These are phyloP conservation scores for Mobula birostris DNA, from an alignment of 2,113 vertebrate genomes.

Conservation along the genomic window DNA sequence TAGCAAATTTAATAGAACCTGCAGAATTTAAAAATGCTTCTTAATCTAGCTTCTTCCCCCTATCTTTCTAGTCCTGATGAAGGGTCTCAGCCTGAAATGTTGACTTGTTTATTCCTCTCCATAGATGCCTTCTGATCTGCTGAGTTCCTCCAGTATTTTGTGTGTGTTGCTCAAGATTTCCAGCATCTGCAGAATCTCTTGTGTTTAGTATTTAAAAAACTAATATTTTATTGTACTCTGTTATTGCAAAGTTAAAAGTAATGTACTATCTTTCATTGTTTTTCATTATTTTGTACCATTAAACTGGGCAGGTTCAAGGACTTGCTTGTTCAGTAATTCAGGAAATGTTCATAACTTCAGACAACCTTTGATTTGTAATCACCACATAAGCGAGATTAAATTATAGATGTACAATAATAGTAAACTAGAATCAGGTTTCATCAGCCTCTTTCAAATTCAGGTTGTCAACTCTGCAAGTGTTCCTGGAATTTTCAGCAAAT, in stretches of 20 bases:
- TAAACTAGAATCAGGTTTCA: not conserved
- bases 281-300: not conserved
- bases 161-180: too few relatives aligned
- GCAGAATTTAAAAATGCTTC: too few relatives aligned
- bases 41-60: too few relatives aligned
- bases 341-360: not conserved
- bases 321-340: conserved; percentile 23
- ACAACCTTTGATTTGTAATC: not conserved
- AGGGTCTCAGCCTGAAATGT: too few relatives aligned
- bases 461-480: not conserved
- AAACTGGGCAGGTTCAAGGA: not conserved
- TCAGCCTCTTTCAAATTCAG: not conserved
- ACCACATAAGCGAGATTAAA: not conserved
- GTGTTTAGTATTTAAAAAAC: too few relatives aligned
- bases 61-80: too few relatives aligned
- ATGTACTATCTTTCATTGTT: not conserved
- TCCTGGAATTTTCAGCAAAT: not conserved
- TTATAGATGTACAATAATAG: not conserved
- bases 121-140: too few relatives aligned
- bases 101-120: too few relatives aligned
- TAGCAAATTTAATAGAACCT: not conserved
- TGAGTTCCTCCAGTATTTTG: too few relatives aligned
- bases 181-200: too few relatives aligned
- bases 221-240: not conserved
- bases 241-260: not conserved